phyloP scores from a whole-genome alignment of 2,888 invertebrate species.

The Caenorhabditis zanzibari region DNA sequence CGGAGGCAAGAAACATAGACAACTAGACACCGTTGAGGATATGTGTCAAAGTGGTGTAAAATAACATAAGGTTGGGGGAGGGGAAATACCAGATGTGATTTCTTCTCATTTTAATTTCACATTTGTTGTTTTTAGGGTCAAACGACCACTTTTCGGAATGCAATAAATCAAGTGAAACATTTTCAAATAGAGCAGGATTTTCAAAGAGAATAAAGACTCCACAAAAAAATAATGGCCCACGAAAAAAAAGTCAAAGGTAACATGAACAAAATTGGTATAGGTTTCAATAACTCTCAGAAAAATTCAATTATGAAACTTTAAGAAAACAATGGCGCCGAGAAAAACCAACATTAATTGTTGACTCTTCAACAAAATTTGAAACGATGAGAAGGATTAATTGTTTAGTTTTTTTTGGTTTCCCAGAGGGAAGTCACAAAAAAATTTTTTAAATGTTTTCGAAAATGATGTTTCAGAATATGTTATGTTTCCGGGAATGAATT shows the following conservation, averaged over 20 bases:
- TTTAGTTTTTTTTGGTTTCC: too few relatives aligned
- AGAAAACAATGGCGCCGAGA: neutral
- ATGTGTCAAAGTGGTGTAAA: constrained; percentile 51
- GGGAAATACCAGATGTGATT: constrained; percentile 29
- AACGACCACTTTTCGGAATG: constrained; percentile 6
- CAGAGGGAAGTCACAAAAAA: too few relatives aligned
- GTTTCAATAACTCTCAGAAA: neutral
- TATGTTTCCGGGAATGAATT: too few relatives aligned
- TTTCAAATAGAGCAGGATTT: neutral
- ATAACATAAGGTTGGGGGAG: constrained; percentile 2
- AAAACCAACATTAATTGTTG: constrained; percentile 11
- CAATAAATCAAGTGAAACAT: constrained; percentile 48
- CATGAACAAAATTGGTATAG: neutral
- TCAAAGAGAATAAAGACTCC: neutral
- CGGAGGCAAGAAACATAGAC: constrained; percentile 1
- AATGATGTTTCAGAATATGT: too few relatives aligned
- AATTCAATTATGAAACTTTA: neutral
- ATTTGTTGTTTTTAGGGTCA: constrained; percentile 57
- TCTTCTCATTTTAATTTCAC: constrained; percentile 21
- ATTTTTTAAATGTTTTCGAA: too few relatives aligned
- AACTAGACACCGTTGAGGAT: constrained; percentile 12
- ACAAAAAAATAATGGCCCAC: neutral
- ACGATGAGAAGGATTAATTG: neutral
- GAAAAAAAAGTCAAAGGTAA: neutral
- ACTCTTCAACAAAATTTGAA: neutral